Evolutionary conservation across 2,113 vertebrate species (phyloP), one percentile per base, ranked within the genome.

Genomic region (Zosterops japonicus): DNA sequence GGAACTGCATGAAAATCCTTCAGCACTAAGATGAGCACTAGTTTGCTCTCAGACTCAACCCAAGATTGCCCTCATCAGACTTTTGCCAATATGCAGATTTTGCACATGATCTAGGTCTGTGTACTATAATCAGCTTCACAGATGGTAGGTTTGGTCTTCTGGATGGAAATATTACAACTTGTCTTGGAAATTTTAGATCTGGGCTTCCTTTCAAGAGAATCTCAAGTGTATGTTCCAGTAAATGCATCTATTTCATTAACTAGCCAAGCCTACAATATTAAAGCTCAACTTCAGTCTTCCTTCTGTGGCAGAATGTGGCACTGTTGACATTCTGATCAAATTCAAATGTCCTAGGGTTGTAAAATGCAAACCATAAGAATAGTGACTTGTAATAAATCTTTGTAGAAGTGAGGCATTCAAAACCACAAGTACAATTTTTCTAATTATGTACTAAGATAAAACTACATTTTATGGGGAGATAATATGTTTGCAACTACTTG

Each of bases 131-230:
- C 75, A 74, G 63, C 59, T 93, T 71, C 60, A 42, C 87, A 93
- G 89, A 83, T 75, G 77, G 83, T 46, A 87, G 12, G 9, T 77
- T 83, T 86, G 46, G 35, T 80, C 42, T 88, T 86, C 77, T 92
- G 83, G 55, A 67, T 88, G 49, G 31, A 86, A 84, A 50, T 67
- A 84, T 41, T 84, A 78, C 21, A 83, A 39, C 16, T 84, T 70
- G 33, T 42, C 77, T 69, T 53, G 29, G 25, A 75, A 91, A 78
- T 74, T 57, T 78, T 65, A 77, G 15, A 59, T 81, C 64, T 91
- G 60, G 87, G 87, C 90, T 91, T 44, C 14, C 47, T 96, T 96
- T 94, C 83, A 87, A 82, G 79, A 85, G 46, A 90, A 50, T 81
- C 83, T 94, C 64, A 74, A 83, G 42, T 50, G 42, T 50, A 42